These are phyloP conservation scores for Crotophaga sulcirostris DNA, from an alignment of 2,113 vertebrate species.

Conservation along the genomic window DNA sequence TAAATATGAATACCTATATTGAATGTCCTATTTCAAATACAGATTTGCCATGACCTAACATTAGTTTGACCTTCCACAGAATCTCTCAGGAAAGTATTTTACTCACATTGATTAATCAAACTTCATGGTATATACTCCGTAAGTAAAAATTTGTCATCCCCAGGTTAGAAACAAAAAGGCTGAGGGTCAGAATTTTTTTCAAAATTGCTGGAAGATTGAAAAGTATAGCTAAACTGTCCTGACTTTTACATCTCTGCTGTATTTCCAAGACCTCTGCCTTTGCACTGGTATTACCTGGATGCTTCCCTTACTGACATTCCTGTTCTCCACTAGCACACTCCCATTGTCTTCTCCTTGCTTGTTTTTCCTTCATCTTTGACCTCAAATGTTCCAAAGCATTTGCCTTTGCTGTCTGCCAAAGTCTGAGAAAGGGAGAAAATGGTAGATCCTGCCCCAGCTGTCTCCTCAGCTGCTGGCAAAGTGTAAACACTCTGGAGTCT, in stretches of 20 bases:
- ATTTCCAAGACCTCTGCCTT: background rate
- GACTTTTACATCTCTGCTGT: background rate
- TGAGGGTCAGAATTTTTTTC: background rate
- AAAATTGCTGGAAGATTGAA: background rate
- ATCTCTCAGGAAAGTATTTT: background rate
- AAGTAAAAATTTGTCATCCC: background rate
- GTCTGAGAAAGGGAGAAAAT: background rate
- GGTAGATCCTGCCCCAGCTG: background rate
- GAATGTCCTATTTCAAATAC: constrained; percentile 41
- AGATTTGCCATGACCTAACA: background rate
- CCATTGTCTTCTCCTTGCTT: background rate
- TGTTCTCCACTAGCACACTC: background rate
- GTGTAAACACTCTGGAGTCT: background rate
- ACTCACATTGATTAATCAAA: background rate
- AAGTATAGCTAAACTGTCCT: background rate
- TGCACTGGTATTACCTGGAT: background rate
- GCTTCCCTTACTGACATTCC: background rate
- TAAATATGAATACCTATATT: constrained; percentile 22
- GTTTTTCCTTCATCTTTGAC: background rate
- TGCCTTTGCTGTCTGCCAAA: background rate
- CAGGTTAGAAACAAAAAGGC: background rate
- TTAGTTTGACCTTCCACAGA: background rate
- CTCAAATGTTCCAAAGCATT: background rate
- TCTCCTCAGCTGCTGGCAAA: background rate
- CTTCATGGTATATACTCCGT: background rate